phyloP scores from a whole-genome alignment of 2,888 invertebrate species.

The Synanthedon andrenaeformis region DNA sequence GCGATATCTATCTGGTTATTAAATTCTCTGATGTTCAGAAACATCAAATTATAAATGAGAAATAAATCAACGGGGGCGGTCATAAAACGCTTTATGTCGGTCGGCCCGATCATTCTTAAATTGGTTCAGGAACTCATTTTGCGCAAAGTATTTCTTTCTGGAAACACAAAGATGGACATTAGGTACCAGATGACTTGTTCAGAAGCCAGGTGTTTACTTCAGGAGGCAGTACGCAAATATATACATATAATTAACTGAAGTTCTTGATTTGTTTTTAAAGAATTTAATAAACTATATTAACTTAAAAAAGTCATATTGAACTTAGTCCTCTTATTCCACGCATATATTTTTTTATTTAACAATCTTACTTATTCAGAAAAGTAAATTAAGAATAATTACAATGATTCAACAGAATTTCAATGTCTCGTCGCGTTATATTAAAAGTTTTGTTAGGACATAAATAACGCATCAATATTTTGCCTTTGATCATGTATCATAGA shows the following conservation, averaged over 20 bases:
- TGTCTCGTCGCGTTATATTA: conserved; percentile 7
- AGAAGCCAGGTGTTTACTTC: too few species aligned
- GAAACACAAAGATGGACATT: conserved; percentile 4
- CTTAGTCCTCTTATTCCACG: too few species aligned
- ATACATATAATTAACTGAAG: too few species aligned
- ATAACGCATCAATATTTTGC: conserved; percentile 13
- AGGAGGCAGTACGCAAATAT: too few species aligned
- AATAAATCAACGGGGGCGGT: conserved; percentile 64
- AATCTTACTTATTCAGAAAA: too few species aligned
- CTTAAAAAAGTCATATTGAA: too few species aligned
- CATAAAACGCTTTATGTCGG: conserved; percentile 66
- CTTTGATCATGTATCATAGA: conserved; percentile 34
- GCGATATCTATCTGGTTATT: conserved; percentile 66
- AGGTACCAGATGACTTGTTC: conserved; percentile 2
- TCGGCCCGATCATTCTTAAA: conserved; percentile 32
- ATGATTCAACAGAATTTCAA: background rate
- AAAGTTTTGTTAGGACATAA: conserved; percentile 14
- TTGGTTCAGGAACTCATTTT: conserved; percentile 38
- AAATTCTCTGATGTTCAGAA: conserved; percentile 64
- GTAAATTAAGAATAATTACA: background rate
- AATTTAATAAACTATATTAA: too few species aligned
- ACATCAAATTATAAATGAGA: conserved; percentile 68
- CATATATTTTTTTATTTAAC: too few species aligned
- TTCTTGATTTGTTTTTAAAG: too few species aligned
- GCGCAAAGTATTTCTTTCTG: conserved; percentile 1